These are phyloP conservation scores for Temnothorax rugatulus DNA, from an alignment of 2,888 invertebrate species.

Conservation along the genomic window DNA sequence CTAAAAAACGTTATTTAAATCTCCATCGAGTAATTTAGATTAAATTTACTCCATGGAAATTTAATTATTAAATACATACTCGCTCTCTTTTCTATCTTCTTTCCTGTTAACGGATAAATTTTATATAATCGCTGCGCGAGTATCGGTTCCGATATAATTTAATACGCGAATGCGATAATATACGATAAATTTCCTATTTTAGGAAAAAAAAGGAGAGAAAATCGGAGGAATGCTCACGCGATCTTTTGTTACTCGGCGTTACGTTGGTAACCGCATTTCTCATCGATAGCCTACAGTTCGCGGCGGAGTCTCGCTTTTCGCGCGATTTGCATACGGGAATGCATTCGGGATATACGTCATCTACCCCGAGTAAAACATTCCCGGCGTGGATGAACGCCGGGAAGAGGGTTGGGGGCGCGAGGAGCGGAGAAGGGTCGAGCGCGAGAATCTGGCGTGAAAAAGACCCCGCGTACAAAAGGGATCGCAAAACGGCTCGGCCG, in stretches of 20 bases:
- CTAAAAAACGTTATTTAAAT: neutral
- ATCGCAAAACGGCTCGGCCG: constrained; percentile 51
- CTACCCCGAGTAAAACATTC: constrained; percentile 42
- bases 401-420: neutral
- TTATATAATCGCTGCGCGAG: neutral
- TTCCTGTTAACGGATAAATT: neutral
- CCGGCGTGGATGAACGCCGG: constrained; percentile 15
- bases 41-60: neutral
- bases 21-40: neutral
- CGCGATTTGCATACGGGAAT: constrained; percentile 47
- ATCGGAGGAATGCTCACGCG: neutral
- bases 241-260: neutral
- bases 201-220: neutral
- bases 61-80: neutral
- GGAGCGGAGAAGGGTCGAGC: constrained; percentile 4
- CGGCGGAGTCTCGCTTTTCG: constrained; percentile 11
- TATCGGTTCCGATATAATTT: neutral
- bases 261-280: neutral
- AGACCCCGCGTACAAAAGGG: constrained; percentile 50
- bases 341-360: constrained; percentile 46
- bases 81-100: neutral
- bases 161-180: neutral
- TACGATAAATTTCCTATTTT: neutral
- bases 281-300: constrained; percentile 34
- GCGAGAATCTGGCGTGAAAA: constrained; percentile 48